Base-by-base conservation (phyloP, 2,888 invertebrate species). In the Caenorhabditis japonica region DNA sequence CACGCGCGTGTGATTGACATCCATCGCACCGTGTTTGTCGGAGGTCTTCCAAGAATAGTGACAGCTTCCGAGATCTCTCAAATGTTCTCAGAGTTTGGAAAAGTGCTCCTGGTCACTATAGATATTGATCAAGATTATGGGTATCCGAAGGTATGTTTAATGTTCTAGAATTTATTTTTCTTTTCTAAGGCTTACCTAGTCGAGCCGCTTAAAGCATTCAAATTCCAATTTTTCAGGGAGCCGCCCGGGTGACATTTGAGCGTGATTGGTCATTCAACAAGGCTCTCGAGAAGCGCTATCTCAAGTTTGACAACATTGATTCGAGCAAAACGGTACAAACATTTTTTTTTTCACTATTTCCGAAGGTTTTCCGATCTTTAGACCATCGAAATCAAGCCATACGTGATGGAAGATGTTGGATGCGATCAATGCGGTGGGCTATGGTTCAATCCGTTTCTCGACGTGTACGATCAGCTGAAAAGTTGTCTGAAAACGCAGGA, bases 351-450 rank as follows among this genome's bases (percentile, higher is more conserved):
- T n/a, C n/a, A n/a, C n/a, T n/a, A n/a, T n/a, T n/a, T n/a, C n/a
- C n/a, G n/a, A n/a, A n/a, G n/a, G n/a, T n/a, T n/a, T n/a, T n/a
- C n/a, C n/a, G n/a, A n/a, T n/a, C 41, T 56, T 19, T 38, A 71
- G 70, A 27, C 39, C 0, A 59, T 75, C 15, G 75, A 75, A 36
- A 75, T 75, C 59, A 75, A 75, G 39, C 75, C 75, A 15, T 75
- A 75, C 39, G 59, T 75, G 12, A 59, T 75, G 62, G 75, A 75
- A 59, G 69, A 75, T 27, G 58, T 69, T 7, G 69, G 66, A 23
- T 75, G 75, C 41, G 75, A 75, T 44, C 56, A 75, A 23, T 75
- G 75, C 17, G 75, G 75, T 10, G 75, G 75, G 27, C 69, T 75
- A 10, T 75, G 75, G 75, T 69, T 59, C 59, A 75, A 75, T 44